Percentiles rank a stretch among this genome's conserved stretches.
These are phyloP conservation scores for Leptinotarsa tumamoca DNA, from an alignment of 2,888 invertebrate genomes.

Conservation along the genomic window DNA sequence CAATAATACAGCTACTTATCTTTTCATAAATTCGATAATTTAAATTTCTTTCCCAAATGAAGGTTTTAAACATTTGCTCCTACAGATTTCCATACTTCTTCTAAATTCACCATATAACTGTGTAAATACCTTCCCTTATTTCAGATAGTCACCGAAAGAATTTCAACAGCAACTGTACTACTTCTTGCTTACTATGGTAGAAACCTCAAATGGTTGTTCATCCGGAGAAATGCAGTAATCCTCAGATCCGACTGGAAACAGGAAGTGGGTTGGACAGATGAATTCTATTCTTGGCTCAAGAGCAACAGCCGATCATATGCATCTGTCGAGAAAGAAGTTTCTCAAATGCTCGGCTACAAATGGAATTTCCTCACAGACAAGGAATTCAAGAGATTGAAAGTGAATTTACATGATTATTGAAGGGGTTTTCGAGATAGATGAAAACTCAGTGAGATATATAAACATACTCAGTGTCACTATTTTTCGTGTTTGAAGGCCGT, in stretches of 20 bases:
- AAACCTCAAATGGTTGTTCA: conserved; percentile 72
- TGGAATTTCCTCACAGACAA: conserved; percentile 78
- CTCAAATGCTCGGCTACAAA: conserved; percentile 73
- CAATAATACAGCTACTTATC: no score
- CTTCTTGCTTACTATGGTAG: conserved; percentile 76
- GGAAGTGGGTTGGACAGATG: conserved; percentile 75
- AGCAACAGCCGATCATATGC: conserved; percentile 74
- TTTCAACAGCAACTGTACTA: conserved; percentile 82
- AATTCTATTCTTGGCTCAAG: conserved; percentile 77
- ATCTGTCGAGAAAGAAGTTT: conserved; percentile 76
- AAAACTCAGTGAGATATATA: neutral
- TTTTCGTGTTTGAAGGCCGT: no score
- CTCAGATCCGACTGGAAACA: conserved; percentile 78
- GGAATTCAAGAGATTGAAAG: conserved; percentile 70
- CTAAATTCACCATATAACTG: no score
- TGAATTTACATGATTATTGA: conserved; percentile 60
- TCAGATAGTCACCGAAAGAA: conserved; percentile 78
- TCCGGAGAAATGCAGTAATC: conserved; percentile 80
- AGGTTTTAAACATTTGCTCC: no score
- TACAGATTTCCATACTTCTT: no score
- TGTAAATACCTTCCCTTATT: conserved; percentile 32
- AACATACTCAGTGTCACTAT: neutral
- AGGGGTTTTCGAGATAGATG: neutral
- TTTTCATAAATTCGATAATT: no score
- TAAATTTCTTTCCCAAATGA: no score